These are phyloP conservation scores for Eupithecia subfuscata DNA, from an alignment of 2,888 invertebrate species.

Conservation along the genomic window DNA sequence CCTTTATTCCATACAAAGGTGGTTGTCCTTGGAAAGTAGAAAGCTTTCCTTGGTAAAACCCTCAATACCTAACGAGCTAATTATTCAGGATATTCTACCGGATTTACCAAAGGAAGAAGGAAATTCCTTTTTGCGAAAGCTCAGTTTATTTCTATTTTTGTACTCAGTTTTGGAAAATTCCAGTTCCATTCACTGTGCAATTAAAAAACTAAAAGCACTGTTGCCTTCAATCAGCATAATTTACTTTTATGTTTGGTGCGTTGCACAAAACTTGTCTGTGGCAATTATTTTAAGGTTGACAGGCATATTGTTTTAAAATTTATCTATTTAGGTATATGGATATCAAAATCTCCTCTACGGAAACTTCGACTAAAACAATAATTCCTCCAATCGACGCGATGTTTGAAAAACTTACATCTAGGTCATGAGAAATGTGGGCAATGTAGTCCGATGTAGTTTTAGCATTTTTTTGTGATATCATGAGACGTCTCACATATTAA, in stretches of 20 bases:
- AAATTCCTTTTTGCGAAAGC: conserved; percentile 44
- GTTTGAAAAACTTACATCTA: too few relatives aligned
- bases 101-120: conserved; percentile 30
- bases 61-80: conserved; percentile 12
- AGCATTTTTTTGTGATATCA: too few relatives aligned
- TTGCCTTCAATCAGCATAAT: neutral
- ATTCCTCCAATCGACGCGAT: too few relatives aligned
- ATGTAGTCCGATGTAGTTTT: too few relatives aligned
- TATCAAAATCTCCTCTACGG: too few relatives aligned
- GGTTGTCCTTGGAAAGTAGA: conserved; percentile 43
- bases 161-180: conserved; percentile 23
- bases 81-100: conserved; percentile 37
- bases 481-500: too few relatives aligned
- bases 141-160: conserved; percentile 22
- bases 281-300: neutral
- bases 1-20: conserved; percentile 34
- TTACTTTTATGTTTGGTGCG: neutral
- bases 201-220: neutral
- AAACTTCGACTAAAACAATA: too few relatives aligned
- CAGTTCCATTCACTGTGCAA: conserved; percentile 24
- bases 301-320: neutral
- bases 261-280: neutral
- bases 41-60: conserved; percentile 44
- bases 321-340: neutral
- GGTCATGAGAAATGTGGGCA: too few relatives aligned